A percentile compares a stretch with the other conserved stretches of the same genome.
These are phyloP conservation scores for Montifringilla adamsi DNA, from an alignment of 2,113 vertebrate species.

Conservation along the genomic window DNA sequence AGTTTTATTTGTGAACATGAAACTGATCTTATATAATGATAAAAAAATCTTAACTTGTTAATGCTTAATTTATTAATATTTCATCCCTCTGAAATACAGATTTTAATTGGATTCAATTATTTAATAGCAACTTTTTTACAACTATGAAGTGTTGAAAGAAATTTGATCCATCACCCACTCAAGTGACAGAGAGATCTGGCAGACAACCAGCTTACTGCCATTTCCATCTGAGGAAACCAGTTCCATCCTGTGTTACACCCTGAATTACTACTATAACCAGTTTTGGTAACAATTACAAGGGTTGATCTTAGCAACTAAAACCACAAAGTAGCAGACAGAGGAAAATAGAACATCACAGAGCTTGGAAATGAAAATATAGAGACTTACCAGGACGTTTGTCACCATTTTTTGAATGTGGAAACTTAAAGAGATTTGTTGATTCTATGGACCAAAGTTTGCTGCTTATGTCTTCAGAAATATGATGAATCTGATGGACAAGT, in stretches of 20 bases:
- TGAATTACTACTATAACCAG: background rate
- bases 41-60: background rate
- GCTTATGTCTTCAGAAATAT: constrained; percentile 80
- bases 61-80: background rate
- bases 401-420: constrained; percentile 52
- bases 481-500: constrained; percentile 83
- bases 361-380: background rate
- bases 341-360: background rate
- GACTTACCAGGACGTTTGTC: constrained; percentile 79
- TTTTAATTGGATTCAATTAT: background rate
- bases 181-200: background rate
- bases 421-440: constrained; percentile 84
- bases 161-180: background rate
- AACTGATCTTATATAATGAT: background rate
- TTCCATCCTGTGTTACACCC: background rate
- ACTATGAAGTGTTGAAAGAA: background rate
- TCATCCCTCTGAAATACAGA: background rate
- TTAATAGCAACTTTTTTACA: background rate
- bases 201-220: background rate
- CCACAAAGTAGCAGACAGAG: background rate
- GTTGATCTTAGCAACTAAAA: background rate
- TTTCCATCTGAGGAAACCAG: background rate
- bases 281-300: background rate
- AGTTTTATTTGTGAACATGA: background rate
- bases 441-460: constrained; percentile 78